phyloP scores from a whole-genome alignment of 2,888 invertebrate genomes.

The Oxycera nigricornis region DNA sequence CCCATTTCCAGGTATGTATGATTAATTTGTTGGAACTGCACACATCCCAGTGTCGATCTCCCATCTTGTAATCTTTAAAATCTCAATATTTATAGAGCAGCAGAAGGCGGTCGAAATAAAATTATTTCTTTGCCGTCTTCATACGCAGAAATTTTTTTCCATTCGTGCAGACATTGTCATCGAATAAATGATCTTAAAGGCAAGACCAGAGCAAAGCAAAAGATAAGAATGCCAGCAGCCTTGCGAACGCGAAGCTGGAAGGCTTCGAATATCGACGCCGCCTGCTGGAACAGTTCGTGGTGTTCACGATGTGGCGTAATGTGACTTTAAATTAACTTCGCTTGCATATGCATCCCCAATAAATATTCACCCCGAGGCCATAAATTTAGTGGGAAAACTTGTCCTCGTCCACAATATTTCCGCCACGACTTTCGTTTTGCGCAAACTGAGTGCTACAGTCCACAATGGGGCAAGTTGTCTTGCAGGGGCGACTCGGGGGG shows the following conservation, averaged over 20 bases:
- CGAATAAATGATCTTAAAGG: slow-evolving; percentile 29
- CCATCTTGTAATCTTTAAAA: slow-evolving; percentile 8
- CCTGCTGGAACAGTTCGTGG: not conserved
- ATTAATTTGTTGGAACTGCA: not conserved
- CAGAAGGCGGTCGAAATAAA: slow-evolving; percentile 4
- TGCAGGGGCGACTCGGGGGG: too few relatives aligned
- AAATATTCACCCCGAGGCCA: slow-evolving; percentile 29
- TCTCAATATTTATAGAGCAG: slow-evolving; percentile 13
- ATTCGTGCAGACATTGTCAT: not conserved
- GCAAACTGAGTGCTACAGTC: too few relatives aligned
- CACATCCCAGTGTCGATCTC: slow-evolving; percentile 21
- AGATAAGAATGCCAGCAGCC: slow-evolving; percentile 12
- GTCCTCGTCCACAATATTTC: slow-evolving; percentile 14
- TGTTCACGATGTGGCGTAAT: not conserved
- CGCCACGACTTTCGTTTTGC: not conserved
- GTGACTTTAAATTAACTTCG: slow-evolving; percentile 26
- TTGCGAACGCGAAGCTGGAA: not conserved
- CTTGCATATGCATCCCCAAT: slow-evolving; percentile 31
- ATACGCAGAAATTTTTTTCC: not conserved
- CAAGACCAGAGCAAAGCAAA: not conserved
- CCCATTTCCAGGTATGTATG: too few relatives aligned
- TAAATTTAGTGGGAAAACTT: slow-evolving; percentile 20
- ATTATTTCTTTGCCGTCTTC: slow-evolving; percentile 3
- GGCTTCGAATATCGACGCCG: not conserved
- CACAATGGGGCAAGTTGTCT: too few relatives aligned